A percentile compares a stretch with the other conserved stretches of the same genome.
phyloP scores from a whole-genome alignment of 2,113 vertebrate genomes.

The Scomber colias region DNA sequence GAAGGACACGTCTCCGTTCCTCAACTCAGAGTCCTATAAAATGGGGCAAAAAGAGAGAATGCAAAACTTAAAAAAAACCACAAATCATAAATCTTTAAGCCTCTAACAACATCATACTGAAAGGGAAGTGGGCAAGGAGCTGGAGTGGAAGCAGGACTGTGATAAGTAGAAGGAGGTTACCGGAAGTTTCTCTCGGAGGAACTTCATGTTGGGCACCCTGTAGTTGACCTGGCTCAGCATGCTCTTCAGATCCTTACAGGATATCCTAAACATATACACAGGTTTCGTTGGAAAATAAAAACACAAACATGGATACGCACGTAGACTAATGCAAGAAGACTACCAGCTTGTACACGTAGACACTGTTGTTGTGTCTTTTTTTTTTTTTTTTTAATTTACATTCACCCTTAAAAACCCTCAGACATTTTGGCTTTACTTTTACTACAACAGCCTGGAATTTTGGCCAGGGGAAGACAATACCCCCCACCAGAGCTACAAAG shows the following conservation, averaged over 20 bases:
- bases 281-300: slow-evolving; percentile 31
- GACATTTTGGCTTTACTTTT: slow-evolving; percentile 43
- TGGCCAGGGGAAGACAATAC: slow-evolving; percentile 40
- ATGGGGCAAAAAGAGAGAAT: not conserved
- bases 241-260: slow-evolving; percentile 97
- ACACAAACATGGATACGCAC: slow-evolving; percentile 51
- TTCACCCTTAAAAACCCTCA: not conserved
- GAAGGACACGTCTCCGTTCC: slow-evolving; percentile 94
- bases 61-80: not conserved
- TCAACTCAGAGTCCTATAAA: slow-evolving; percentile 93
- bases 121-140: slow-evolving; percentile 25
- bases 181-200: slow-evolving; percentile 94
- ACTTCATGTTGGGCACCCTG: slow-evolving; percentile 97
- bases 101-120: slow-evolving; percentile 6
- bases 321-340: slow-evolving; percentile 4
- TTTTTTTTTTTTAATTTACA: not conserved
- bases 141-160: slow-evolving; percentile 9
- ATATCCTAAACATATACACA: slow-evolving; percentile 88
- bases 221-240: slow-evolving; percentile 99
- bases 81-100: slow-evolving; percentile 23
- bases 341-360: slow-evolving; percentile 1
- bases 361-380: not conserved
- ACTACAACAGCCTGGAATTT: slow-evolving; percentile 46
- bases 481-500: slow-evolving; percentile 47
- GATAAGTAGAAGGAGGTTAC: slow-evolving; percentile 79